Evolutionary conservation across 2,797 vertebrate species (phyloP), one percentile per base, ranked within the genome.

Genomic region (Buceros bicornis): DNA sequence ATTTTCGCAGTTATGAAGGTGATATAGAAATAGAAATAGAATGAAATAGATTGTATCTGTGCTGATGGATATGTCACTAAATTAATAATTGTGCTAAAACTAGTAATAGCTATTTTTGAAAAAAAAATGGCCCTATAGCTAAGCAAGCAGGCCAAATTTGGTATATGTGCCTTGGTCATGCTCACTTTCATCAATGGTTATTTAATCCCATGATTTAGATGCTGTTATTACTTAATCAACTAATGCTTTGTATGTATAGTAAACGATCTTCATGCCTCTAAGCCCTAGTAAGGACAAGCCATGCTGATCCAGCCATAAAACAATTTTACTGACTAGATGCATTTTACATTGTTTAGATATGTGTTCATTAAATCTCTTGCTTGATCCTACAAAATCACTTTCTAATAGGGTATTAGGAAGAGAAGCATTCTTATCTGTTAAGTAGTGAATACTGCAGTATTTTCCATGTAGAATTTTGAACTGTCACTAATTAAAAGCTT

Each of bases 11-110:
- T 37, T 72, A 92, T 25, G 40, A 90, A 93, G 67, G 83, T 89
- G 70, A 81, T 90, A 79, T 45, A 87, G 95, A 89, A 93, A 73
- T 64, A 95, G 76, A 84, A 93, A 78, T 37, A 84, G 56, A 92
- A 73, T 45, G 26, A 29, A 93, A 84, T 65, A 74, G 40, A 81
- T 78, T 89, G 61, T 88, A 57, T 93, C 48, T 87, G 17, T 88
- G 19, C 47, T 73, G 81, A 82, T 70, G 29, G 60, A 45, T 90
- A 64, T 58, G 11, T 20, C 79, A 73, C 35, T 93, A 78, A 91
- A 82, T 93, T 93, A 93, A 65, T 89, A 92, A 80, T 40, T 69
- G 10, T 16, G 5, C 16, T 87, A 85, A 93, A 93, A 47, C 28
- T 80, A 82, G 16, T 54, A 79, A 54, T 37, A 90, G 76, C 0